These are phyloP conservation scores for Limosa lapponica DNA, from an alignment of 2,797 vertebrate species.

Conservation along the genomic window DNA sequence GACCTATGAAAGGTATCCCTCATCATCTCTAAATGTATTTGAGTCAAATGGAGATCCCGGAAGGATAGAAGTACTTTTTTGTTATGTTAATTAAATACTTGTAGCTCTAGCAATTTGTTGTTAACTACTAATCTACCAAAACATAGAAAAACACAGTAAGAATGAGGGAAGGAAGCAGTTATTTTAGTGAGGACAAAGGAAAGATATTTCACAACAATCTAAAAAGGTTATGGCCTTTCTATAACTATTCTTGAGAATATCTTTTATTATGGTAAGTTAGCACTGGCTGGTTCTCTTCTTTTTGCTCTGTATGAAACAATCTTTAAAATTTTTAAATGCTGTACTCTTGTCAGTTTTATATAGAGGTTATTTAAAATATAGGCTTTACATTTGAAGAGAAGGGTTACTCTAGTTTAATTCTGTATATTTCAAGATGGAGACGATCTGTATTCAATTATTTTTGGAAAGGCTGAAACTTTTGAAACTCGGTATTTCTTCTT, in stretches of 20 bases:
- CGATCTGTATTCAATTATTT: neutral
- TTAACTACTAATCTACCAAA: neutral
- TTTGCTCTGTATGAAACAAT: neutral
- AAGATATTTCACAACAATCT: neutral
- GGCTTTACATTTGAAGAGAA: neutral
- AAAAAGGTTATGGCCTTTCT: neutral
- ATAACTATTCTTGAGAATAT: neutral
- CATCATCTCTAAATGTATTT: slow-evolving; percentile 26
- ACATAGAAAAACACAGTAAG: neutral
- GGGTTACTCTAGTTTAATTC: neutral
- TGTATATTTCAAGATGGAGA: neutral
- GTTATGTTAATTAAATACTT: slow-evolving; percentile 18
- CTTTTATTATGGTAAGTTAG: neutral
- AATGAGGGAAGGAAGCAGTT: neutral
- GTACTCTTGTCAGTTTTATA: neutral
- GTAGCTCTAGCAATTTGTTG: neutral
- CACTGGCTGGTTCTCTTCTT: neutral
- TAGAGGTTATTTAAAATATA: neutral
- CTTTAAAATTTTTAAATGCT: neutral
- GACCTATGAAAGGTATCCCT: neutral
- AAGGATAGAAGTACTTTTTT: slow-evolving; percentile 9
- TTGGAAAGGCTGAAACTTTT: neutral
- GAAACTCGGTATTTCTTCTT: fast-evolving
- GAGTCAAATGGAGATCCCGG: neutral
- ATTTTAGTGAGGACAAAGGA: neutral